Conservation (phyloP, 2,888 invertebrate genomes). For the Entomobrya multifasciata region DNA sequence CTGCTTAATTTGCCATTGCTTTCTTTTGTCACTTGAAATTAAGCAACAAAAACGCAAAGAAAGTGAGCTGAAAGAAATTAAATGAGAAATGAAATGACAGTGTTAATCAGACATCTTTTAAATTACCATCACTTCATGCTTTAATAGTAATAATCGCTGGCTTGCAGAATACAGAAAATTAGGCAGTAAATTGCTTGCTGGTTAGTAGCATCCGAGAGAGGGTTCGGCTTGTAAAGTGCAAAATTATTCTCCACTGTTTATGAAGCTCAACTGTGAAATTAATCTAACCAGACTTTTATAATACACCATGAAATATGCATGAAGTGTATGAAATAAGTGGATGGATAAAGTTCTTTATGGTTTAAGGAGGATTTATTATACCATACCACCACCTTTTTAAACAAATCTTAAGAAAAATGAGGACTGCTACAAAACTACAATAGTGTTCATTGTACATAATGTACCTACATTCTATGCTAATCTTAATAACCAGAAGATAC, state of each 20-base stretch:
- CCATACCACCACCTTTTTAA: background rate
- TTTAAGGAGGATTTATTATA: conserved; percentile 36
- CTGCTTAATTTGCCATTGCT: conserved; percentile 1
- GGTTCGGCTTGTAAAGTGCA: conserved; percentile 5
- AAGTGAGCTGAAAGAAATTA: conserved; percentile 30
- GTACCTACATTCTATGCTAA: conserved; percentile 35
- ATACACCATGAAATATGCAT: conserved; percentile 70
- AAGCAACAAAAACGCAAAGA: conserved; percentile 12
- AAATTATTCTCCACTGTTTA: background rate
- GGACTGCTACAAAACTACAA: background rate
- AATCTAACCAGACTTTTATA: conserved; percentile 65
- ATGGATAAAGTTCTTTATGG: conserved; percentile 43
- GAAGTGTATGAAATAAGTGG: conserved; percentile 49
- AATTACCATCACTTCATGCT: conserved; percentile 33
- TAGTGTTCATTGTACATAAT: too few species aligned
- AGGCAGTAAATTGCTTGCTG: background rate
- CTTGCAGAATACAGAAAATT: background rate
- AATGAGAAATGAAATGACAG: conserved; percentile 43
- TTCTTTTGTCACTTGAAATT: background rate
- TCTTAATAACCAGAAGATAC: conserved; percentile 4
- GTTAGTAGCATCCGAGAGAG: background rate
- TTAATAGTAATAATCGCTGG: conserved; percentile 22
- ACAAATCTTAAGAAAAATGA: background rate
- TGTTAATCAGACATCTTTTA: conserved; percentile 46
- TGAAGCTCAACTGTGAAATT: conserved; percentile 62